Evolutionary conservation across 35 echinoderm and acorn worm genomes (phyloP), one percentile per base, ranked within the genome.

Genomic region (Apostichopus japonicus): DNA sequence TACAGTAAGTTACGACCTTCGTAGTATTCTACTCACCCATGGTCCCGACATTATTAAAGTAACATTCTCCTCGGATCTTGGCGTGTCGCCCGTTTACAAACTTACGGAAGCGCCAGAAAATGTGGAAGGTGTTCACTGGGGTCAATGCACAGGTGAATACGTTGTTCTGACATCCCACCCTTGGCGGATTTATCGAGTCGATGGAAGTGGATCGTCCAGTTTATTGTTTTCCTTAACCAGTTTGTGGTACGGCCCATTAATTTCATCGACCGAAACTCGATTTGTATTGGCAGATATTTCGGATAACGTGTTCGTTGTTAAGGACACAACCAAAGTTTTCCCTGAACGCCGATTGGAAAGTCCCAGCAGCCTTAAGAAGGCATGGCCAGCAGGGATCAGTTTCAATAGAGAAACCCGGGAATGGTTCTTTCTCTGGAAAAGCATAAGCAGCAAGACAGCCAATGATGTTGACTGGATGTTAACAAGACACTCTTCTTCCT

Each of bases 371-470:
- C 44, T 89, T 19, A 63, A 72, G 51, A 89, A 54, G 23, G 86
- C 86, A 16, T 89, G 67, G 61, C 86, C 86, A 53, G 86, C 86
- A 6, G 86, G 86, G 4, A 89, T 89, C 17, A 89, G 24, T 54
- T 71, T 89, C 44, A 72, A 72, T 10, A 2, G 15, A 19, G 67
- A 89, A 72, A 72, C 86, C 6, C 61, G 67, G 2, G 86, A 89
- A 9, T 89, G 86, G 86, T 89, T 89, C 51, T 65, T 72, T 22
- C 23, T 89, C 3, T 89, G 86, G 86, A 89, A 89, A 73, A 89
- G 86, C 14, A 44, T 73, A 14, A 65, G 86, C 86, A 19, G 33
- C n/a, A 89, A 89, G 9, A 52, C 62, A 8, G 5, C 24, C 6
- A 19, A 89, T 10, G 16, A 52, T 16, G 86, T 89, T 59, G 86